Percentiles rank a stretch among this genome's conserved stretches.
Evolutionary conservation across 2,113 vertebrate species (phyloP).

Genomic region (Dicrurus megarhynchus): DNA sequence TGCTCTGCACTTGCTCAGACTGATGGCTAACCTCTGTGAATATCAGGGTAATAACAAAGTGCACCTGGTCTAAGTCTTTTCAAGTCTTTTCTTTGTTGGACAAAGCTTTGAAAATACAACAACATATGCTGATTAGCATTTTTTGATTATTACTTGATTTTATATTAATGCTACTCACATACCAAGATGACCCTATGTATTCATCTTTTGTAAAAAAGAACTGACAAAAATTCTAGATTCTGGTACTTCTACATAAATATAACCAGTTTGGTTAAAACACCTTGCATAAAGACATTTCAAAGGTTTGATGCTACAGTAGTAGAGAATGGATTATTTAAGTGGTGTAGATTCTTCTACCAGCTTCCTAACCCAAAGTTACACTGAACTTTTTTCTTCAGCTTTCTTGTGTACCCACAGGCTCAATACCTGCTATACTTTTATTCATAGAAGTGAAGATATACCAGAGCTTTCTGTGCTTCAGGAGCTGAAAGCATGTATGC

Average conservation of each 20-base stretch:
- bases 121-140: not conserved
- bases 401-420: not conserved
- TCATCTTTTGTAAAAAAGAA: not conserved
- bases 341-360: not conserved
- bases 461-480: not conserved
- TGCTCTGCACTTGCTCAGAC: not conserved
- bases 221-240: not conserved
- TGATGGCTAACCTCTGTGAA: not conserved
- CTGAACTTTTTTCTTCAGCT: not conserved
- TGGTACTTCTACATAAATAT: not conserved
- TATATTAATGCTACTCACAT: not conserved
- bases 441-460: not conserved
- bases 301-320: not conserved
- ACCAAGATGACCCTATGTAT: not conserved
- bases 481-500: not conserved
- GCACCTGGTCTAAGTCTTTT: not conserved
- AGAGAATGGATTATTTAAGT: not conserved
- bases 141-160: not conserved
- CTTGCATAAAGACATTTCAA: not conserved
- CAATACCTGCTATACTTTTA: not conserved
- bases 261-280: not conserved
- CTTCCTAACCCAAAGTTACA: not conserved
- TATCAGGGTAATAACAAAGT: not conserved
- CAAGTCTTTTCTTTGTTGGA: not conserved
- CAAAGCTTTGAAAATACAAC: not conserved